phyloP scores from a whole-genome alignment of 2,113 vertebrate species.

The Peromyscus leucopus region DNA sequence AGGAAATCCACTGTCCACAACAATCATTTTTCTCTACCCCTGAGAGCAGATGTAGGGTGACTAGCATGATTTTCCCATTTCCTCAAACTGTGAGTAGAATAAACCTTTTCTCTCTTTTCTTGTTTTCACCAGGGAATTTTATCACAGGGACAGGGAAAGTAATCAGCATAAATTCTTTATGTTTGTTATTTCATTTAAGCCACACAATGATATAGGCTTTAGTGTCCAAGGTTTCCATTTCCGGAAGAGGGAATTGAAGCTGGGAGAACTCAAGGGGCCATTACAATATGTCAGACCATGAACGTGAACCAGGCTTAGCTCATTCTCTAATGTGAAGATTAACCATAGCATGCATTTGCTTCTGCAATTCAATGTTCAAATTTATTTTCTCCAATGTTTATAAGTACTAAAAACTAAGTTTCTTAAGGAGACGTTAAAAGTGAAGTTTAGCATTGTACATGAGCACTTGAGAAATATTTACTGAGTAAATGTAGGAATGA shows the following conservation, averaged over 20 bases:
- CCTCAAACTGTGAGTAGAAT: neutral
- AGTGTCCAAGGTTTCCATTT: neutral
- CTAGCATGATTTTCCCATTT: neutral
- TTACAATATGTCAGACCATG: neutral
- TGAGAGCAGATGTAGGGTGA: fast-evolving
- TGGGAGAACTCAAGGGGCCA: neutral
- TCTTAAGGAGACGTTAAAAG: constrained; percentile 15
- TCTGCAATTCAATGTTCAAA: neutral
- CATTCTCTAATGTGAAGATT: neutral
- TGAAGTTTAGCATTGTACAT: neutral
- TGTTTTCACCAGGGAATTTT: neutral
- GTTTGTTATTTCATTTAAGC: constrained; percentile 9
- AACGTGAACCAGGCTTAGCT: neutral
- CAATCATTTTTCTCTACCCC: neutral
- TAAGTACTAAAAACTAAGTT: neutral
- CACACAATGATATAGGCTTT: neutral
- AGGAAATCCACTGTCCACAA: too few relatives aligned
- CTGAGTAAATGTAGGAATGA: neutral
- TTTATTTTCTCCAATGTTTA: constrained; percentile 5
- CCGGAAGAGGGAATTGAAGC: neutral
- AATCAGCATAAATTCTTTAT: neutral
- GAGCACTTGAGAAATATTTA: neutral
- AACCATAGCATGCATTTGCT: neutral
- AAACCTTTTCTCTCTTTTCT: neutral
- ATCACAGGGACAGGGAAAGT: neutral